A percentile compares a stretch with the other conserved stretches of the same genome.
Conservation (phyloP, 35 echinoderm and acorn worm genomes). For the Amphiura filiformis region DNA sequence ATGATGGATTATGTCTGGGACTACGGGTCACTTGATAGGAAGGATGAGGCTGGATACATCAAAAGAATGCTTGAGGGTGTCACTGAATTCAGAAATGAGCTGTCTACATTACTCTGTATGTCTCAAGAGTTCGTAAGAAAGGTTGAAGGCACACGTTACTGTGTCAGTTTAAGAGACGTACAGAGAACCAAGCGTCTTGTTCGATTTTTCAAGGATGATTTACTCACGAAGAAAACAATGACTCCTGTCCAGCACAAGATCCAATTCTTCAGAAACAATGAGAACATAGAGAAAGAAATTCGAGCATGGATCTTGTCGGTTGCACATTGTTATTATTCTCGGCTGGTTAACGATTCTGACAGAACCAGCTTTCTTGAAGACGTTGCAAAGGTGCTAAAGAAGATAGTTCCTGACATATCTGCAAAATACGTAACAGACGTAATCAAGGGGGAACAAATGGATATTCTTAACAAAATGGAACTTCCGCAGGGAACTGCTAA, state of each 20-base stretch:
- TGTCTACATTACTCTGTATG: background rate
- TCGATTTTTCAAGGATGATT: background rate
- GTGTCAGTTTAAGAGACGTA: conserved; percentile 37
- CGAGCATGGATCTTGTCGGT: background rate
- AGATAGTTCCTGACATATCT: background rate
- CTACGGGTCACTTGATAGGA: conserved; percentile 18
- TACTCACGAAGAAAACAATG: background rate
- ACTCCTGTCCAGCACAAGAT: background rate
- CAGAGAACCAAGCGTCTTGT: conserved; percentile 9
- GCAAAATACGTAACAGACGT: conserved; percentile 4
- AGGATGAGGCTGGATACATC: conserved; percentile 32
- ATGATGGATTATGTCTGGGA: conserved; percentile 40
- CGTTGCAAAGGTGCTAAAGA: background rate
- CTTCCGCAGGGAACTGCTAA: conserved; percentile 22
- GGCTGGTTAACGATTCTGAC: conserved; percentile 2
- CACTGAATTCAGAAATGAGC: background rate
- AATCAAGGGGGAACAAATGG: conserved; percentile 20
- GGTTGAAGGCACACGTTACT: background rate
- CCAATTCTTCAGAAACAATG: background rate
- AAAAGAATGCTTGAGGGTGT: background rate
- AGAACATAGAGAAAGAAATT: background rate
- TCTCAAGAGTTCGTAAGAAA: conserved; percentile 18
- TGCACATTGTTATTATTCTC: conserved; percentile 33
- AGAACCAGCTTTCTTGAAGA: background rate
- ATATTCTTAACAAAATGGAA: conserved; percentile 37